phyloP scores from a whole-genome alignment of 2,113 vertebrate genomes.

The Erythrocebus patas region DNA sequence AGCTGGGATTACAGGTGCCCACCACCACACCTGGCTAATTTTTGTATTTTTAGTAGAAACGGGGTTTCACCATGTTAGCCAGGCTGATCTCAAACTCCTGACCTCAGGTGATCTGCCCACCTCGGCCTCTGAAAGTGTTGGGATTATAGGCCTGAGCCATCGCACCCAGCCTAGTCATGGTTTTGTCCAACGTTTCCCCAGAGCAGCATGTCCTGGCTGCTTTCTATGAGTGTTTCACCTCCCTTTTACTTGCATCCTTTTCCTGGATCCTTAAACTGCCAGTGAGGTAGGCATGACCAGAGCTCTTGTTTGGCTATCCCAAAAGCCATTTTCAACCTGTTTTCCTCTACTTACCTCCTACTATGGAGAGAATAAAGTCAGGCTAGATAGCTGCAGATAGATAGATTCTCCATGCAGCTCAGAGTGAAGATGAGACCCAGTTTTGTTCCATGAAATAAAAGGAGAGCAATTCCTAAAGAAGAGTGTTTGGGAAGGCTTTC shows the following conservation, averaged over 20 bases:
- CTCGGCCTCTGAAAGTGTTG: no score
- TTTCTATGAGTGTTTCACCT: background rate
- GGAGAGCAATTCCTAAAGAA: background rate
- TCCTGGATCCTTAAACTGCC: background rate
- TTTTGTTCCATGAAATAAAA: background rate
- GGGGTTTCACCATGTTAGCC: no score
- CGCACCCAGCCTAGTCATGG: no score
- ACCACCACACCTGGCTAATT: no score
- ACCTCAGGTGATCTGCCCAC: no score
- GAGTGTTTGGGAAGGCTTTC: no score
- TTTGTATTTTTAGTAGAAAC: no score
- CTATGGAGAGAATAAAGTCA: background rate
- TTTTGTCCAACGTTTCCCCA: background rate
- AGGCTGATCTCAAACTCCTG: no score
- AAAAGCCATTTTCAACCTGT: background rate
- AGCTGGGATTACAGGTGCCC: no score
- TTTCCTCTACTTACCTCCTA: background rate
- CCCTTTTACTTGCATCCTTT: background rate
- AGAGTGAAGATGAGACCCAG: background rate
- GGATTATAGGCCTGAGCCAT: no score
- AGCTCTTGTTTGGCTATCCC: background rate
- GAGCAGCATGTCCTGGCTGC: background rate
- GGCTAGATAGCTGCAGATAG: background rate
- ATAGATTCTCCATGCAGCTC: background rate
- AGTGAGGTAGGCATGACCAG: background rate